phyloP scores from a whole-genome alignment of 2,113 vertebrate species.

The Sterrhoptilus dennistouni region DNA sequence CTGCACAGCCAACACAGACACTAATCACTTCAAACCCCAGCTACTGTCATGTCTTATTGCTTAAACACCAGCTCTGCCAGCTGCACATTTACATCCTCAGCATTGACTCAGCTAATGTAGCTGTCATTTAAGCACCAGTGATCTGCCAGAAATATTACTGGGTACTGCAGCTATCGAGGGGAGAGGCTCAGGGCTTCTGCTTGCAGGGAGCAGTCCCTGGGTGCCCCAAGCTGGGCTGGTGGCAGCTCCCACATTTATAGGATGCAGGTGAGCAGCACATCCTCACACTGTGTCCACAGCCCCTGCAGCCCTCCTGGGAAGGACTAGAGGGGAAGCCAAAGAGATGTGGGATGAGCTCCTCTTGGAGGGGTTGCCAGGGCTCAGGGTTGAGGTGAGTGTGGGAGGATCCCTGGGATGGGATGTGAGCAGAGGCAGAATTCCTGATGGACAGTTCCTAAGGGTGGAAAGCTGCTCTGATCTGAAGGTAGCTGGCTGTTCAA shows the following conservation, averaged over 20 bases:
- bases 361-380: not conserved
- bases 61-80: slow-evolving; percentile 36
- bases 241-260: not conserved
- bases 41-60: slow-evolving; percentile 11
- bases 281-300: not conserved
- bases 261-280: not conserved
- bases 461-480: not conserved
- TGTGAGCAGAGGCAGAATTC: not conserved
- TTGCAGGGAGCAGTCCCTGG: not conserved
- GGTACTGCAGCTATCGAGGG: not conserved
- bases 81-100: slow-evolving; percentile 50
- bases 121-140: slow-evolving; percentile 4
- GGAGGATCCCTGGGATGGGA: not conserved
- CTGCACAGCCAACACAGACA: not conserved
- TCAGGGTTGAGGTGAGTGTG: not conserved
- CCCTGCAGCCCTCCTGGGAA: not conserved
- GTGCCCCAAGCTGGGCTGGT: rapidly evolving
- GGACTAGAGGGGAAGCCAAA: not conserved
- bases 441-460: not conserved
- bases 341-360: not conserved
- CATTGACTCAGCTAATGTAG: slow-evolving; percentile 57
- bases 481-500: not conserved
- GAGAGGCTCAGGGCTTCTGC: rapidly evolving
- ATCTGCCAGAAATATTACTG: slow-evolving; percentile 18
- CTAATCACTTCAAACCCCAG: slow-evolving; percentile 11